Percentiles rank a stretch among this genome's conserved stretches.
These are phyloP conservation scores for Neodiprion virginianus DNA, from an alignment of 1,140 invertebrate genomes.

Conservation along the genomic window DNA sequence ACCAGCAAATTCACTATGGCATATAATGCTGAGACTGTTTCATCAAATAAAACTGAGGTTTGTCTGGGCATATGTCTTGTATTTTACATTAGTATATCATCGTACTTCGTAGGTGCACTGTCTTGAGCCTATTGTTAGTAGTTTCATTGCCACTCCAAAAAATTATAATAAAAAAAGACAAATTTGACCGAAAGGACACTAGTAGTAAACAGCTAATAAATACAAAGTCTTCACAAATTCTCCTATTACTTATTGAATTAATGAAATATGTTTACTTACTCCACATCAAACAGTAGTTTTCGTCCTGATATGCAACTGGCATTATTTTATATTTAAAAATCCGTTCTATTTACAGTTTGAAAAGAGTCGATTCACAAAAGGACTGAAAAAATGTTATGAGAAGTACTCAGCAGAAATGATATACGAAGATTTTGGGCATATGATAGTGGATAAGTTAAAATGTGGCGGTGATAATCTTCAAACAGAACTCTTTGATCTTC, in stretches of 20 bases:
- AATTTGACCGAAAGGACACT: no score
- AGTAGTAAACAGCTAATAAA: no score
- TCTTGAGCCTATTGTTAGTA: neutral
- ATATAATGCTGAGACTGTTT: constrained; percentile 29
- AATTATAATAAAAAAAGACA: no score
- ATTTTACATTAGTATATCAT: no score
- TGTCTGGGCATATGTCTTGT: constrained; percentile 19
- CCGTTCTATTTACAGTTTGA: constrained; percentile 61
- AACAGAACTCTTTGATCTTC: constrained; percentile 87
- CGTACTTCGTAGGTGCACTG: no score
- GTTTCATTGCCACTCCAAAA: neutral
- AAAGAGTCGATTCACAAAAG: constrained; percentile 63
- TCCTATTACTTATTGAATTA: no score
- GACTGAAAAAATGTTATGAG: constrained; percentile 64
- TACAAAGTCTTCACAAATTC: no score
- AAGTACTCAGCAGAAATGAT: constrained; percentile 58
- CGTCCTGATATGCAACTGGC: no score
- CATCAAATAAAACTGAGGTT: constrained; percentile 52
- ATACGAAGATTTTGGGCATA: constrained; percentile 66
- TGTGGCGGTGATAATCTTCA: constrained; percentile 78
- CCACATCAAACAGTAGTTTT: no score
- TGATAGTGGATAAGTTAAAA: constrained; percentile 68
- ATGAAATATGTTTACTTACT: no score
- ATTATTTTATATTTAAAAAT: constrained; percentile 20
- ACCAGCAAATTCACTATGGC: constrained; percentile 45